Percentiles rank a stretch among this genome's conserved stretches.
These are phyloP conservation scores for Zosterops pallidus DNA, from an alignment of 2,113 vertebrate genomes.

Conservation along the genomic window DNA sequence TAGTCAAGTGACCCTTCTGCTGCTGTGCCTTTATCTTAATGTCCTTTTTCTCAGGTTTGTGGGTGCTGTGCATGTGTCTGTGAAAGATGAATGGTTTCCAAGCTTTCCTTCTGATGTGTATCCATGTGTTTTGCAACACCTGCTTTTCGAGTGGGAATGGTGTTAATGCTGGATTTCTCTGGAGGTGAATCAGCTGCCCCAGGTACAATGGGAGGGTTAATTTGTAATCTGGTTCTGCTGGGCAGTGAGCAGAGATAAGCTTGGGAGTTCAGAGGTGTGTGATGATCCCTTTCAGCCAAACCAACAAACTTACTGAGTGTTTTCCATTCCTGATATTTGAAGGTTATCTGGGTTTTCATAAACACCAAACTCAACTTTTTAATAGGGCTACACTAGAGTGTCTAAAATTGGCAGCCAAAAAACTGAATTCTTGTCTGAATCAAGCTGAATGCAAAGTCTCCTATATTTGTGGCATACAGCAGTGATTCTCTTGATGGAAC, in stretches of 20 bases:
- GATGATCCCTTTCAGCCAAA: background rate
- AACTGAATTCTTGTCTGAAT: background rate
- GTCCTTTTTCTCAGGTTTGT: background rate
- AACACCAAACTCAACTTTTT: background rate
- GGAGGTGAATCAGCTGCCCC: background rate
- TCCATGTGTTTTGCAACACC: background rate
- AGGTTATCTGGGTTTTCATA: background rate
- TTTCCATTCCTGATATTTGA: background rate
- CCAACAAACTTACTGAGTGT: background rate
- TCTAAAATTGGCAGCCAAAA: background rate
- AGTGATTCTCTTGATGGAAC: background rate
- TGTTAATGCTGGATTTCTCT: background rate
- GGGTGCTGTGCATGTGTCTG: background rate
- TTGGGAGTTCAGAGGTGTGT: background rate
- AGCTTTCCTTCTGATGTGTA: background rate
- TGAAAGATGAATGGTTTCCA: background rate
- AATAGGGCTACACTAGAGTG: background rate
- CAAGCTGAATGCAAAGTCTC: background rate
- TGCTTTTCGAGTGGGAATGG: background rate
- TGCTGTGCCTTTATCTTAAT: background rate
- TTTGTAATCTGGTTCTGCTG: slow-evolving; percentile 7
- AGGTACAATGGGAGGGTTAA: slow-evolving; percentile 24
- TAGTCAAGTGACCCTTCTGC: background rate
- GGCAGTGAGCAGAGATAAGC: background rate
- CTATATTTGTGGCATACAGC: background rate